phyloP scores from a whole-genome alignment of 1,140 invertebrate species.

The Mycetomoellerius zeteki region DNA sequence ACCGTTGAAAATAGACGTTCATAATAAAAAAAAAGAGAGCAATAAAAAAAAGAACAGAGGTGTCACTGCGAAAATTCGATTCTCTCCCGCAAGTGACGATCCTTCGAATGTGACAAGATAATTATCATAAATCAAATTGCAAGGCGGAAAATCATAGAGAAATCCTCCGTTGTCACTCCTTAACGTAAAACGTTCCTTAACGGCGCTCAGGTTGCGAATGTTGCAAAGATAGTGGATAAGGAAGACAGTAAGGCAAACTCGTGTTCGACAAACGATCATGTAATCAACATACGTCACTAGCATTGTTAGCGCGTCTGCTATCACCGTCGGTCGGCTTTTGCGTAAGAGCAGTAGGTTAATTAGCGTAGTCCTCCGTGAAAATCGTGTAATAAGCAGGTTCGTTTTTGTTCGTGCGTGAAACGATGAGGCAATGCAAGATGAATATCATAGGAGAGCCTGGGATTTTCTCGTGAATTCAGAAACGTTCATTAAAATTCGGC shows the following conservation, averaged over 20 bases:
- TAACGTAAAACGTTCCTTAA: conserved; percentile 39
- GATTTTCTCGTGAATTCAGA: not conserved
- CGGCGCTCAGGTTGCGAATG: conserved; percentile 6
- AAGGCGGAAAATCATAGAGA: conserved; percentile 1
- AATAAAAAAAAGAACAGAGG: not conserved
- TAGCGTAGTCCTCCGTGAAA: conserved; percentile 38
- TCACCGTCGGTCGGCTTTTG: conserved; percentile 12
- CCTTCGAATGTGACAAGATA: conserved; percentile 1
- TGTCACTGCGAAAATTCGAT: not conserved
- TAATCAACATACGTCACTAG: not conserved
- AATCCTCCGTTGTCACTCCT: not conserved
- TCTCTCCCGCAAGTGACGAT: not conserved
- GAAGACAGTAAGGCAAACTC: not conserved
- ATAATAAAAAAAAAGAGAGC: not conserved
- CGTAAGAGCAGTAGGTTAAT: conserved; percentile 22
- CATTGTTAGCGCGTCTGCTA: conserved; percentile 18
- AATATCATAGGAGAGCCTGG: conserved; percentile 22
- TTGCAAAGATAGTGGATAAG: not conserved
- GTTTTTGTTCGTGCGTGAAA: conserved; percentile 37
- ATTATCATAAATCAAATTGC: conserved; percentile 35
- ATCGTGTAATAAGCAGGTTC: conserved; percentile 16
- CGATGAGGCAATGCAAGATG: conserved; percentile 36
- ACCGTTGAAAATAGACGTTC: not conserved
- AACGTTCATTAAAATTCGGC: conserved; percentile 3
- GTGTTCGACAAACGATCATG: not conserved